These are phyloP conservation scores for Folsomia manolachei DNA, from an alignment of 2,888 invertebrate genomes.

Conservation along the genomic window DNA sequence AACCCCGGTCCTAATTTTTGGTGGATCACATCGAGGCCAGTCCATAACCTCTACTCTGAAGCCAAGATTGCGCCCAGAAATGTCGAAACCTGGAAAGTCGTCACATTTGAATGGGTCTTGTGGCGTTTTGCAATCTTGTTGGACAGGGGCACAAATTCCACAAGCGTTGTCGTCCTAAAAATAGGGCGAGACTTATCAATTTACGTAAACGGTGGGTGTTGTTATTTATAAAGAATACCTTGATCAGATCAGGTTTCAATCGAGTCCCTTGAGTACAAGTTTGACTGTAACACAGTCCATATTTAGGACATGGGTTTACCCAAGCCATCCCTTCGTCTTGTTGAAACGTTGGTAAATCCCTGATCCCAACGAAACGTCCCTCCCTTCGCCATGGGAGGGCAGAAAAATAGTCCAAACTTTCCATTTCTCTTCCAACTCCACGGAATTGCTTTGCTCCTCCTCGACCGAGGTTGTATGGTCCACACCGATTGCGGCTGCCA, in stretches of 20 bases:
- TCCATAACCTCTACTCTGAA: conserved; percentile 1
- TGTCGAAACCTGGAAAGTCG: conserved; percentile 10
- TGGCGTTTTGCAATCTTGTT: no score
- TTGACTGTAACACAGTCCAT: not conserved
- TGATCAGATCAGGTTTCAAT: not conserved
- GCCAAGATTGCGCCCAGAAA: conserved; percentile 3
- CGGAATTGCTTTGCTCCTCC: not conserved
- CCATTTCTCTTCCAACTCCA: conserved; percentile 6
- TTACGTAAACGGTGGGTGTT: no score
- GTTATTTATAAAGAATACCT: no score
- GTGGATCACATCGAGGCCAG: not conserved
- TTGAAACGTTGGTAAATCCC: not conserved
- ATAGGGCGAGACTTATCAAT: no score
- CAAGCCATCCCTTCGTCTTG: not conserved
- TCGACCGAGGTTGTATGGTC: not conserved
- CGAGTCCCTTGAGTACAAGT: not conserved
- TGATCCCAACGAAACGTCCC: not conserved
- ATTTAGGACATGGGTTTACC: not conserved
- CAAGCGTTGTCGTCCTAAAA: not conserved
- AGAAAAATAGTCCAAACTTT: conserved; percentile 3
- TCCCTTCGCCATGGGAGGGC: not conserved
- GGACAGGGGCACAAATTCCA: not conserved
- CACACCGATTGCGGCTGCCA: not conserved
- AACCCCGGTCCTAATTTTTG: not conserved
- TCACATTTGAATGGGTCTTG: not conserved